Evolutionary conservation across 1,140 invertebrate species (phyloP).

Genomic region (Drosophila erecta): DNA sequence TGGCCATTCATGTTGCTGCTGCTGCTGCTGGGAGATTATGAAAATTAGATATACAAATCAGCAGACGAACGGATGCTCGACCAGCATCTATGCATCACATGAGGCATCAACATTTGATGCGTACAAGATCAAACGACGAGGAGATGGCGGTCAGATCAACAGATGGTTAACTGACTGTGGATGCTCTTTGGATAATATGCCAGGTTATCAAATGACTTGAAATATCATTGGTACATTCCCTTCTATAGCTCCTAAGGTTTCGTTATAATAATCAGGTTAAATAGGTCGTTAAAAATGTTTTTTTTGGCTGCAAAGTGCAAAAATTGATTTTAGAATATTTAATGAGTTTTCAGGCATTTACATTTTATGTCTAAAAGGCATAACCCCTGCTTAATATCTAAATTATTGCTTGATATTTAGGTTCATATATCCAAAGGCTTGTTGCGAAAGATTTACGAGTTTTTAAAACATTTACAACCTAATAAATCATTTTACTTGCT

Average conservation of each 20-base stretch:
- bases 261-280: too few relatives aligned
- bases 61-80: slow-evolving; percentile 75
- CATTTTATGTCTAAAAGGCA: neutral
- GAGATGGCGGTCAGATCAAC: neutral
- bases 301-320: too few relatives aligned
- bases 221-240: too few relatives aligned
- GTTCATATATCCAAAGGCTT: neutral
- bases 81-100: slow-evolving; percentile 45
- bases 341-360: neutral
- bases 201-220: too few relatives aligned
- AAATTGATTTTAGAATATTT: too few relatives aligned
- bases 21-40: slow-evolving; percentile 70
- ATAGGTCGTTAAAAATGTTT: too few relatives aligned
- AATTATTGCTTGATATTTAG: neutral
- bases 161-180: too few relatives aligned
- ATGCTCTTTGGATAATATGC: slow-evolving; percentile 8
- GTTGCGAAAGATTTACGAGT: slow-evolving; percentile 1
- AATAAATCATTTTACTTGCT: neutral
- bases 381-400: neutral
- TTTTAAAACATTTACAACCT: neutral
- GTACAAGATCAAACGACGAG: slow-evolving; percentile 58
- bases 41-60: slow-evolving; percentile 84
- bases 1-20: slow-evolving; percentile 16
- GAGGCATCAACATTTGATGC: slow-evolving; percentile 66
- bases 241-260: too few relatives aligned